Evolutionary conservation across 2,113 vertebrate genomes (phyloP).

Genomic region (Arothron firmamentum): DNA sequence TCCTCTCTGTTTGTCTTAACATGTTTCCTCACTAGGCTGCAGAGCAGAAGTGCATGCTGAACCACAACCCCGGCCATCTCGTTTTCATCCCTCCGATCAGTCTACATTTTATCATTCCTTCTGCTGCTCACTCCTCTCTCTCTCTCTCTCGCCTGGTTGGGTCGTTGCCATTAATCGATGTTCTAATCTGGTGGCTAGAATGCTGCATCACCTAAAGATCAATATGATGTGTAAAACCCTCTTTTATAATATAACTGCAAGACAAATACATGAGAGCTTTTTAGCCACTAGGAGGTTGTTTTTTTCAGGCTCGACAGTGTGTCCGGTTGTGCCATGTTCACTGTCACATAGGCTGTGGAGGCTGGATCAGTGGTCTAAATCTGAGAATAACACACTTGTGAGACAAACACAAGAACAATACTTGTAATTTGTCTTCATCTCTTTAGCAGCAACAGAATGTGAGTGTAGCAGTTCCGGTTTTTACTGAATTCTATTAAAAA

Average conservation of each 20-base stretch:
- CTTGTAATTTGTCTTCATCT: no score
- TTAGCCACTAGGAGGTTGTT: neutral
- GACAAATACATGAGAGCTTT: constrained; percentile 35
- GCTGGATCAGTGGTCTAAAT: no score
- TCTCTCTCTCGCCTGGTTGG: constrained; percentile 12
- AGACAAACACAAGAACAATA: no score
- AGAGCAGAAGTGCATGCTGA: constrained; percentile 1
- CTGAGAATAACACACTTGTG: no score
- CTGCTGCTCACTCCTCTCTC: neutral
- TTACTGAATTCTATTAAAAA: no score
- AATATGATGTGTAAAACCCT: constrained; percentile 34
- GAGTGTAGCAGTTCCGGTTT: no score
- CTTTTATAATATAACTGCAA: constrained; percentile 41
- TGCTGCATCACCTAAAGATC: constrained; percentile 18
- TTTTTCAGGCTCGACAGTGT: no score
- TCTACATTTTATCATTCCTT: neutral
- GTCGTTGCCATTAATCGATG: constrained; percentile 35
- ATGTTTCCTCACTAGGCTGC: neutral
- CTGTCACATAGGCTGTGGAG: no score
- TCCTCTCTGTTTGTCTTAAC: constrained; percentile 5
- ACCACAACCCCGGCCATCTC: neutral
- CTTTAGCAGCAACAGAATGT: no score
- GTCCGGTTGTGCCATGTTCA: no score
- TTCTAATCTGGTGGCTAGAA: constrained; percentile 32
- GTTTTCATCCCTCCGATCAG: neutral